Conservation (phyloP, 2,113 vertebrate genomes). For the Rousettus leschenaultii region DNA sequence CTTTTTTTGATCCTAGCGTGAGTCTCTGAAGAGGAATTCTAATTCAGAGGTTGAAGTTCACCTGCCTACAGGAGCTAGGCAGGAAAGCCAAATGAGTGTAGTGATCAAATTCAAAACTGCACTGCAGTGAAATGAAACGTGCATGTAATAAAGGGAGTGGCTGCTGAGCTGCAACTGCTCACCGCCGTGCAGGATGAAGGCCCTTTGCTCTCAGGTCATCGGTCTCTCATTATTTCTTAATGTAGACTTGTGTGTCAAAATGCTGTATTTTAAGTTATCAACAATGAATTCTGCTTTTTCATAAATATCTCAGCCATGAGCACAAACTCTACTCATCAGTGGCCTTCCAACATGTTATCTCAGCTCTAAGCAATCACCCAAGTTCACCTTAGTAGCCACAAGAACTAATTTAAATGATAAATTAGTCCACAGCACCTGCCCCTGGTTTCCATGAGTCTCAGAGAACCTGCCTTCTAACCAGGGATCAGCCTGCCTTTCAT, state of each 20-base stretch:
- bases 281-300: neutral
- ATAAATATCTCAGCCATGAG: neutral
- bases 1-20: neutral
- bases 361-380: neutral
- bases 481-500: neutral
- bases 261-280: neutral
- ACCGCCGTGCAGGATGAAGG: neutral
- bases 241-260: neutral
- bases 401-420: constrained; percentile 55
- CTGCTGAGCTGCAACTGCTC: neutral
- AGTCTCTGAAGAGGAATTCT: neutral
- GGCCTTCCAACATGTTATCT: neutral
- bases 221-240: neutral
- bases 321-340: neutral
- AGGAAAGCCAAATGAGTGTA: neutral
- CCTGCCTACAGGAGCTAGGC: neutral
- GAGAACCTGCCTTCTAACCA: neutral
- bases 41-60: neutral
- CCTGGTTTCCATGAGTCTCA: constrained; percentile 56
- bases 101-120: neutral
- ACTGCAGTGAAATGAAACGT: rapidly evolving
- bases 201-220: neutral
- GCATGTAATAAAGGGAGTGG: neutral
- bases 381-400: constrained; percentile 12
- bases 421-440: constrained; percentile 38